Evolutionary conservation across 2,888 invertebrate genomes (phyloP).

Genomic region (Drosophila nigricruria): DNA sequence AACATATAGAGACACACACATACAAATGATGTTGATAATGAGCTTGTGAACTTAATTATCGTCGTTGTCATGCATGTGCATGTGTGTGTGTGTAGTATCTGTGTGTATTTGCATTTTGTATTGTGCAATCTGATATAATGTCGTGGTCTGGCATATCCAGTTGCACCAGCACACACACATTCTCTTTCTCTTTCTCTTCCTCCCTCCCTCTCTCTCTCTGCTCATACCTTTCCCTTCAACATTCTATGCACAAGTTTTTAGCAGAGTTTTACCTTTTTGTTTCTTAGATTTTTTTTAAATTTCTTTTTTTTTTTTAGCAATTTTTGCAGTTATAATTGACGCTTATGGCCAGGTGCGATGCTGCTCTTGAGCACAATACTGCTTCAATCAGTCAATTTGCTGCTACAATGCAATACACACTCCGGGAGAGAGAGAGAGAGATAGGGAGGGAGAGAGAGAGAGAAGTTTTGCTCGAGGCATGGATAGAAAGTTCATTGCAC

Average conservation of each 20-base stretch:
- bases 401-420: conserved; percentile 24
- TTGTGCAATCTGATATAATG: conserved; percentile 74
- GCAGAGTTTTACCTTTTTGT: conserved; percentile 10
- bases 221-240: background rate
- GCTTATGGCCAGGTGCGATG: conserved; percentile 60
- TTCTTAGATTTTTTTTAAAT: conserved; percentile 6
- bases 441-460: background rate
- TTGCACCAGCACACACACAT: conserved; percentile 51
- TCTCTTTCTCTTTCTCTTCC: background rate
- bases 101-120: conserved; percentile 43
- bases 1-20: conserved; percentile 41
- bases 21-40: conserved; percentile 57
- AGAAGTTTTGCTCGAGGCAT: conserved; percentile 25
- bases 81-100: conserved; percentile 9
- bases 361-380: conserved; percentile 29
- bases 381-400: conserved; percentile 69
- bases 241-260: conserved; percentile 5
- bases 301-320: conserved; percentile 32
- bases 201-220: background rate
- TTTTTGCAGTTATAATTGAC: conserved; percentile 47
- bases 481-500: conserved; percentile 67
- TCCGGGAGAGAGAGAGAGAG: background rate
- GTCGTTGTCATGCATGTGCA: conserved; percentile 14
- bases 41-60: conserved; percentile 63
- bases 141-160: conserved; percentile 70